Evolutionary conservation across 2,888 invertebrate species (phyloP).

Genomic region (Drosophila seclusa): DNA sequence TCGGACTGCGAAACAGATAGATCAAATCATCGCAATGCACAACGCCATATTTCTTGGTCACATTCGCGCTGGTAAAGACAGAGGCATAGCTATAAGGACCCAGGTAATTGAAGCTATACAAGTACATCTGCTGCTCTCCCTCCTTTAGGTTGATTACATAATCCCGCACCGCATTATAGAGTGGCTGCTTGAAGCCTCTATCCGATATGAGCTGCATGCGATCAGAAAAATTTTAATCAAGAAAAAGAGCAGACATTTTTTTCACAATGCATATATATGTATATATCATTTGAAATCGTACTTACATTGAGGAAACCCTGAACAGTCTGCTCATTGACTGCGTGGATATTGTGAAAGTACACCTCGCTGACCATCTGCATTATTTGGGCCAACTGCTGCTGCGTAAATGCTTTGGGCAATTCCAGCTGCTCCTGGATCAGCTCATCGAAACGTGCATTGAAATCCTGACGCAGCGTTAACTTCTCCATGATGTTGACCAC

Average conservation of each 20-base stretch:
- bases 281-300: not conserved
- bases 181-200: slow-evolving; percentile 85
- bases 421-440: slow-evolving; percentile 80
- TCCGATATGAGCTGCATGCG: slow-evolving; percentile 85
- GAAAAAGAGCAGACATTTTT: not conserved
- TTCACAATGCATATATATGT: not conserved
- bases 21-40: slow-evolving; percentile 86
- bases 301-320: slow-evolving; percentile 77
- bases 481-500: slow-evolving; percentile 83
- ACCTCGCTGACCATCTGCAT: slow-evolving; percentile 62
- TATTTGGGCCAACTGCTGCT: slow-evolving; percentile 38
- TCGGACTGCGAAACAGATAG: slow-evolving; percentile 85
- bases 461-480: slow-evolving; percentile 64
- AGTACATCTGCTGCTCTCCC: slow-evolving; percentile 83
- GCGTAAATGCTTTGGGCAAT: slow-evolving; percentile 58
- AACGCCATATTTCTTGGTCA: slow-evolving; percentile 78
- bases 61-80: slow-evolving; percentile 82
- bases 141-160: slow-evolving; percentile 64
- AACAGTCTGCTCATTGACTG: slow-evolving; percentile 70
- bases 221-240: not conserved
- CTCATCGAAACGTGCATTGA: slow-evolving; percentile 80
- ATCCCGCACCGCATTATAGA: slow-evolving; percentile 82
- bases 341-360: slow-evolving; percentile 76
- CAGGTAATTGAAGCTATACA: slow-evolving; percentile 86
- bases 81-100: slow-evolving; percentile 85